A percentile compares a stretch with the other conserved stretches of the same genome.
These are phyloP conservation scores for Theropithecus gelada DNA, from an alignment of 2,113 vertebrate genomes.

Conservation along the genomic window DNA sequence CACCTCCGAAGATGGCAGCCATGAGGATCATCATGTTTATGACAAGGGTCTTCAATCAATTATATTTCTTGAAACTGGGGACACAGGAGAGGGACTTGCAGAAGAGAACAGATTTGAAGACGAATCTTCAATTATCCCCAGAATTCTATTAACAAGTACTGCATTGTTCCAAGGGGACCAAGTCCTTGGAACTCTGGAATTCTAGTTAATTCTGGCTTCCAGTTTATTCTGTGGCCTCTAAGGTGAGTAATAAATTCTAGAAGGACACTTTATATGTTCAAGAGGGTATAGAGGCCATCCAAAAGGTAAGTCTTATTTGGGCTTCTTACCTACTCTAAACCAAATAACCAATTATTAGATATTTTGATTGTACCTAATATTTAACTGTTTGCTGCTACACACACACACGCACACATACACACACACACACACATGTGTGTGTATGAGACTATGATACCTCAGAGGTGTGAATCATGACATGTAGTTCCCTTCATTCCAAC, in stretches of 20 bases:
- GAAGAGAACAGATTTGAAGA: background rate
- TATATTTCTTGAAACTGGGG: background rate
- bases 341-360: background rate
- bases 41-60: background rate
- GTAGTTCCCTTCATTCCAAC: background rate
- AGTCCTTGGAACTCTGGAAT: background rate
- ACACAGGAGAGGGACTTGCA: background rate
- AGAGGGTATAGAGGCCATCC: background rate
- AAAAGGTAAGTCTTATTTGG: background rate
- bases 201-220: background rate
- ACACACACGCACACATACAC: background rate
- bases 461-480: background rate
- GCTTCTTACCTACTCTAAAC: background rate
- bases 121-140: background rate
- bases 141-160: background rate
- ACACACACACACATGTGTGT: background rate
- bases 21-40: background rate
- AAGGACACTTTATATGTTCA: background rate
- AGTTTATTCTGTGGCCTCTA: background rate
- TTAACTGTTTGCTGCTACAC: background rate
- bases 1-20: background rate
- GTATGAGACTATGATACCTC: background rate
- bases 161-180: background rate
- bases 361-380: background rate
- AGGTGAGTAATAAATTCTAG: background rate